Evolutionary conservation across 2,113 vertebrate genomes (phyloP).

Genomic region (Corydoras maculifer): DNA sequence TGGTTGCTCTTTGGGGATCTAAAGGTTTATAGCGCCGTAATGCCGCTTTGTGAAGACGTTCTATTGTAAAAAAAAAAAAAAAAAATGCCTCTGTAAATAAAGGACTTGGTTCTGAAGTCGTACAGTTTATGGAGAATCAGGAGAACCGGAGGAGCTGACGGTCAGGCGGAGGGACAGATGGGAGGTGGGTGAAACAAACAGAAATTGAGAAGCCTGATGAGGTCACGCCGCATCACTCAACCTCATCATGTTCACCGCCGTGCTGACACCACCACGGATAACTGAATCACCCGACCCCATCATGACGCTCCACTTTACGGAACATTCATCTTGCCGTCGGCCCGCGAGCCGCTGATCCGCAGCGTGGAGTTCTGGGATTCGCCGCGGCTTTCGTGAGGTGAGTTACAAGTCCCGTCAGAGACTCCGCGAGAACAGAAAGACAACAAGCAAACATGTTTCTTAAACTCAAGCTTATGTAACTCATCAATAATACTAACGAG

Average conservation of each 20-base stretch:
- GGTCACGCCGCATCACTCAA: background rate
- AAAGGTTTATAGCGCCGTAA: too few relatives aligned
- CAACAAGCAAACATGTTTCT: too few relatives aligned
- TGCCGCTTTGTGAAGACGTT: too few relatives aligned
- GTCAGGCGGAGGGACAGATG: background rate
- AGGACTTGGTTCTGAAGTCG: too few relatives aligned
- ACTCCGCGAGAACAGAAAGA: constrained; percentile 11
- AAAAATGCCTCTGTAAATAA: background rate
- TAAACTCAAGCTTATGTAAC: background rate
- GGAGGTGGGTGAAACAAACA: background rate
- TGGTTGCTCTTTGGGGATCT: too few relatives aligned
- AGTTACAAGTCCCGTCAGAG: constrained; percentile 32
- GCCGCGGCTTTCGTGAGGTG: background rate
- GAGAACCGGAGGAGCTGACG: background rate
- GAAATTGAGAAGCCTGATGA: background rate
- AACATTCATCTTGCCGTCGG: too few relatives aligned
- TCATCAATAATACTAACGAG: background rate
- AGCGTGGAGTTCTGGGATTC: background rate
- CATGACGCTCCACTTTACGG: background rate
- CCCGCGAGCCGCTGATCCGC: too few relatives aligned
- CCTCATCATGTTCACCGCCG: background rate
- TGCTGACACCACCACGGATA: background rate
- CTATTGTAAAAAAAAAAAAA: background rate
- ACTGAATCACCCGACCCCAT: background rate
- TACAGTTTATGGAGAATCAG: background rate